Base-by-base conservation (phyloP, 2,113 vertebrate species). In the Mustela lutreola region DNA sequence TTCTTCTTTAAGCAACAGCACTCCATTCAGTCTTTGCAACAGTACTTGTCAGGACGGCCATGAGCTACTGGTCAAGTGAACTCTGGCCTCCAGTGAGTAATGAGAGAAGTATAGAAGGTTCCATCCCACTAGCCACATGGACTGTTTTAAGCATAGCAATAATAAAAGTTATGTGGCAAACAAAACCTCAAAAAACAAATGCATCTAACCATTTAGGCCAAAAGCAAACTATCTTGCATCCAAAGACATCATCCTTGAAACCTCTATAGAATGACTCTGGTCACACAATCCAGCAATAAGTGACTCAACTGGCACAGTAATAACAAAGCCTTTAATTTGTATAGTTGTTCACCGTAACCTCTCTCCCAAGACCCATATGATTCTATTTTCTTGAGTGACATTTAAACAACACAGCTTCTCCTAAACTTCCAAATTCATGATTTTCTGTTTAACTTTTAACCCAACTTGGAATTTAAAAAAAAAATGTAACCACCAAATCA, bases 341-440 rank as follows among this genome's bases (percentile, higher is more conserved):
- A 67, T 73, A 75, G 2, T 11, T 86, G 84, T 80, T 42, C 50
- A 12, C 33, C 26, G 9, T 67, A 70, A 14, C 1, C 63, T 26
- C 15, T 75, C 96, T 91, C 80, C 70, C 18, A 39, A n/a, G 70
- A 36, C 7, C 48, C 16, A 67, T n/a, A 76, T 78, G 31, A 73
- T 21, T 89, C 19, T 39, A 21, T 86, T 89, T 79, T 24, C 39
- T 82, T 89, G 39, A 80, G n/a, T 48, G 48, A 88, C 15, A 9
- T 73, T 6, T 67, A 14, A 80, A 36, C n/a, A 80, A 39, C 26
- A 11, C 11, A 65, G 48, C 10, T 65, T 65, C 82, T 82, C 83
- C 87, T 87, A 50, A 65, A 71, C 71, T 73, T 95, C 24, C 53
- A 94, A 92, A 56, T 71, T 91, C 31, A 56, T 82, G 15, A 50